Percentiles rank a stretch among this genome's conserved stretches.
Evolutionary conservation across 1,140 invertebrate genomes (phyloP).

Genomic region (Sipha flava): DNA sequence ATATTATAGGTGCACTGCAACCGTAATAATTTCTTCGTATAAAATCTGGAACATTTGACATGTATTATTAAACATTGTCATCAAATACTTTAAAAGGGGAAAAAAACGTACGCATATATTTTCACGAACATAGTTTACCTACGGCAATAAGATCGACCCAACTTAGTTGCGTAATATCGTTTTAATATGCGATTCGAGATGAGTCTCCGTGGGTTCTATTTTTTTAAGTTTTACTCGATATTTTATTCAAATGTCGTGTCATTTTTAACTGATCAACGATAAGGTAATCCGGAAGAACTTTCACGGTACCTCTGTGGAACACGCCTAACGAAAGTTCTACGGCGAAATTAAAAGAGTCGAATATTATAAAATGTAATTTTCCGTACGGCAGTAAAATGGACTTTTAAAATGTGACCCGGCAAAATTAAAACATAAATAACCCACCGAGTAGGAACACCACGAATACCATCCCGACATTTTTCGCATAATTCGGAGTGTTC

Average conservation of each 20-base stretch:
- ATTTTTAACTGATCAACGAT: not conserved
- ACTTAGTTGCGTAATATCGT: not conserved
- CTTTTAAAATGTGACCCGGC: not conserved
- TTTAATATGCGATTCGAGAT: not conserved
- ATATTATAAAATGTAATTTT: not conserved
- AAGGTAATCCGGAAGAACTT: not conserved
- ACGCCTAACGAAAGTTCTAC: not conserved
- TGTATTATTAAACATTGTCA: not conserved
- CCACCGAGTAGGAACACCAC: not conserved
- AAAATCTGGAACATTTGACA: not conserved
- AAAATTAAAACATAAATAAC: slow-evolving; percentile 4
- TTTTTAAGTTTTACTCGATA: not conserved
- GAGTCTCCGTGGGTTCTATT: not conserved
- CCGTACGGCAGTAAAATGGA: not conserved
- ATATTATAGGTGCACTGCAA: no score
- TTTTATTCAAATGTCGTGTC: not conserved
- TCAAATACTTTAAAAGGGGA: not conserved
- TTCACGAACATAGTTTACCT: not conserved
- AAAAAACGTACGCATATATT: not conserved
- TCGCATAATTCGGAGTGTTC: not conserved
- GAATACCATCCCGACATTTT: not conserved
- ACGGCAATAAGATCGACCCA: not conserved
- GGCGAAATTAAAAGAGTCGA: not conserved
- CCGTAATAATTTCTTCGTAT: not conserved
- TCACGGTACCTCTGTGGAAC: no score